Evolutionary conservation across 2,888 invertebrate species (phyloP).

Genomic region (Tipula lateralis): DNA sequence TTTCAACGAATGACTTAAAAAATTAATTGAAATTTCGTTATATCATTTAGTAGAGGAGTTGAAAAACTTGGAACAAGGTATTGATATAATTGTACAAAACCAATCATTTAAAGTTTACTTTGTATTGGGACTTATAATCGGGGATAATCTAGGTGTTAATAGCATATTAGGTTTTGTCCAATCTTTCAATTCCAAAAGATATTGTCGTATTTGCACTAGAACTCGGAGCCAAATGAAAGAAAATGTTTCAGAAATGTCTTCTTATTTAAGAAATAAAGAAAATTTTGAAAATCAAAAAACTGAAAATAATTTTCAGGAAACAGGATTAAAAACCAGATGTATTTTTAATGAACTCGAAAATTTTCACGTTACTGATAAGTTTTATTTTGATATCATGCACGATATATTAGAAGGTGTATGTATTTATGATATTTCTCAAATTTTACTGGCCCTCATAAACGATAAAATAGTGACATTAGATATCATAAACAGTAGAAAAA

Average conservation of each 20-base stretch:
- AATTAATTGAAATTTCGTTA: slow-evolving; percentile 33
- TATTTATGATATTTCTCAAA: slow-evolving; percentile 36
- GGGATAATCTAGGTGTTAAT: neutral
- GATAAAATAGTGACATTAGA: slow-evolving; percentile 34
- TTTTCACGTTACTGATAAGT: slow-evolving; percentile 37
- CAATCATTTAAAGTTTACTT: slow-evolving; percentile 33
- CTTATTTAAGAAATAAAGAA: slow-evolving; percentile 33
- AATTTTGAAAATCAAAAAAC: slow-evolving; percentile 34
- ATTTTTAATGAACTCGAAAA: slow-evolving; percentile 33
- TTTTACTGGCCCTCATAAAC: slow-evolving; percentile 32
- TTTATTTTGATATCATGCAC: slow-evolving; percentile 37
- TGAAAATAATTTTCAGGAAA: slow-evolving; percentile 34
- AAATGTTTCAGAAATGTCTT: slow-evolving; percentile 32
- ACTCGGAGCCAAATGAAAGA: slow-evolving; percentile 34
- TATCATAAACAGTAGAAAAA: slow-evolving; percentile 35
- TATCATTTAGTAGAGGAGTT: slow-evolving; percentile 35
- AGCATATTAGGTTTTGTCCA: neutral
- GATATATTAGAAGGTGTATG: slow-evolving; percentile 38
- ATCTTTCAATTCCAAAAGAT: slow-evolving; percentile 31
- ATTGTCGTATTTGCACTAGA: slow-evolving; percentile 36
- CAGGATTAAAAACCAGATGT: slow-evolving; percentile 34
- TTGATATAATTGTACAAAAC: neutral
- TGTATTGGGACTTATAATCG: neutral
- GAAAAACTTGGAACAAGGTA: slow-evolving; percentile 34
- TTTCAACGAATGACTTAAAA: slow-evolving; percentile 34